These are phyloP conservation scores for Ichneumoninae sp. DNA, from an alignment of 2,888 invertebrate genomes.

Conservation along the genomic window DNA sequence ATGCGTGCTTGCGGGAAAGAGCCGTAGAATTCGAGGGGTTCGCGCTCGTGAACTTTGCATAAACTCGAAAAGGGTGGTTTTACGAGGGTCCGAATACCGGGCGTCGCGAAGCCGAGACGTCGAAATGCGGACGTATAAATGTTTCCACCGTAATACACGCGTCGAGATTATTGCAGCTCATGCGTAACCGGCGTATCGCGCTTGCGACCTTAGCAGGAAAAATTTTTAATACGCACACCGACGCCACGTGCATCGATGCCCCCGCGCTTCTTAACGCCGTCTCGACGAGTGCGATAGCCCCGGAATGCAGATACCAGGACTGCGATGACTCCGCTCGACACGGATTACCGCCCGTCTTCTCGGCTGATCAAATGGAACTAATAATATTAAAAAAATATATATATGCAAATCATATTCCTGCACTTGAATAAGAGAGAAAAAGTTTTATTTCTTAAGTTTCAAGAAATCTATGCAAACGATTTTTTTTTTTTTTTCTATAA, in stretches of 20 bases:
- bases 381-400: neutral
- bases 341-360: neutral
- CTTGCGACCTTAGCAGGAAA: slow-evolving; percentile 16
- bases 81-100: slow-evolving; percentile 4
- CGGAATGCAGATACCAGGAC: slow-evolving; percentile 36
- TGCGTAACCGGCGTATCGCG: neutral
- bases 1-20: neutral
- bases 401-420: neutral
- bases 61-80: slow-evolving; percentile 22
- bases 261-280: slow-evolving; percentile 17
- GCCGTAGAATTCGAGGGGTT: neutral
- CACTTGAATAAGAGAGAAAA: neutral
- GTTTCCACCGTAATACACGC: slow-evolving; percentile 11
- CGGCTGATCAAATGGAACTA: neutral
- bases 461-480: too few relatives aligned
- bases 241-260: neutral
- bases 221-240: slow-evolving; percentile 15
- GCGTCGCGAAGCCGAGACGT: slow-evolving; percentile 13
- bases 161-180: slow-evolving; percentile 5
- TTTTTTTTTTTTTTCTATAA: too few relatives aligned
- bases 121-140: slow-evolving; percentile 8
- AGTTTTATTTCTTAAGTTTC: too few relatives aligned
- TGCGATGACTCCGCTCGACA: slow-evolving; percentile 1
- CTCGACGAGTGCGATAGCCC: slow-evolving; percentile 19
- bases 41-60: slow-evolving; percentile 12